phyloP scores from a whole-genome alignment of 2,113 vertebrate species.

The Alouatta palliata region DNA sequence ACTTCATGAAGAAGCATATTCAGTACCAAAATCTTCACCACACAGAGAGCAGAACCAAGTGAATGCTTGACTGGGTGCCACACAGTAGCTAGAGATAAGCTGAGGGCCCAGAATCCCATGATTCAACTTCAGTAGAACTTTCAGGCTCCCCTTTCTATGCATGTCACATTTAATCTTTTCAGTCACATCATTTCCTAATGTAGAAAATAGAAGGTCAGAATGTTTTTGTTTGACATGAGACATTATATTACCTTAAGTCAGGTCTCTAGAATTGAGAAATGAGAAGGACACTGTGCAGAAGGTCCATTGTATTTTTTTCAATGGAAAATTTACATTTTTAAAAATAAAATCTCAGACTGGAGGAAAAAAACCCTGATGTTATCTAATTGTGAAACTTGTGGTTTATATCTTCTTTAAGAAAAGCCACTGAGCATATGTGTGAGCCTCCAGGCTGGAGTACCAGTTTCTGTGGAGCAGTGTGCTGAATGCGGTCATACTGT shows the following conservation, averaged over 20 bases:
- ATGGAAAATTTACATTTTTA: not conserved
- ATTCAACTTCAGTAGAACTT: not conserved
- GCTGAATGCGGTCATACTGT: fast-evolving
- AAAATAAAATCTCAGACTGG: not conserved
- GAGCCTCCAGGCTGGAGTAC: fast-evolving
- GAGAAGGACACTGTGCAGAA: not conserved
- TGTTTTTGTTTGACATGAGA: slow-evolving; percentile 39
- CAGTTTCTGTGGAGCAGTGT: fast-evolving
- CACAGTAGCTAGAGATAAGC: fast-evolving
- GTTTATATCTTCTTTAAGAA: not conserved
- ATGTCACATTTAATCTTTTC: not conserved
- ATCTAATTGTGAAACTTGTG: not conserved
- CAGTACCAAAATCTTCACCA: not conserved
- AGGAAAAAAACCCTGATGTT: not conserved
- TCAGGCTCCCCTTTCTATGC: not conserved
- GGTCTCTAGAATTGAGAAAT: slow-evolving; percentile 19
- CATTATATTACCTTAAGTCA: not conserved
- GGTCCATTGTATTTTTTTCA: not conserved
- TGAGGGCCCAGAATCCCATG: fast-evolving
- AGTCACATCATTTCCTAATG: not conserved
- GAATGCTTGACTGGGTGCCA: fast-evolving
- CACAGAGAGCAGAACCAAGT: not conserved
- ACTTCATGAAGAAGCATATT: not conserved
- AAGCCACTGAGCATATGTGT: fast-evolving
- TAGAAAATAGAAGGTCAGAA: slow-evolving; percentile 40